Evolutionary conservation across 2,888 invertebrate genomes (phyloP).

Genomic region (Platypus cylindrus): DNA sequence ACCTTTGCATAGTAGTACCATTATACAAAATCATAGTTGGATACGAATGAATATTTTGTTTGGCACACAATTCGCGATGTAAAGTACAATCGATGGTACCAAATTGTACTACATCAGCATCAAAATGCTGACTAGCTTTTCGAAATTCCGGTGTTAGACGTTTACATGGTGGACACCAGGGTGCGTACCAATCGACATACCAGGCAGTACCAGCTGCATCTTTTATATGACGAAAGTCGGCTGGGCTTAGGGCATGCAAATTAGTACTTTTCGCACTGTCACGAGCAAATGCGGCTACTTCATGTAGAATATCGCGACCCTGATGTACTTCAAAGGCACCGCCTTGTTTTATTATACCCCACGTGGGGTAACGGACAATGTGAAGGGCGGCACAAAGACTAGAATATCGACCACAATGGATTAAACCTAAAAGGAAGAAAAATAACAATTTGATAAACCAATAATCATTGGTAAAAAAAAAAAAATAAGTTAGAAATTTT

Average conservation of each 20-base stretch:
- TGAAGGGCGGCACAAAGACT: slow-evolving; percentile 47
- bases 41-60: slow-evolving; percentile 47
- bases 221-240: slow-evolving; percentile 46
- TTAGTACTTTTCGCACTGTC: slow-evolving; percentile 45
- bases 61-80: slow-evolving; percentile 43
- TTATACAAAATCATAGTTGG: slow-evolving; percentile 60
- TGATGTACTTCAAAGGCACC: slow-evolving; percentile 65
- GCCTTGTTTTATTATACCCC: slow-evolving; percentile 59
- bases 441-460: too few species aligned
- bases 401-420: slow-evolving; percentile 47
- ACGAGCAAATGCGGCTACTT: slow-evolving; percentile 49
- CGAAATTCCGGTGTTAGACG: slow-evolving; percentile 54
- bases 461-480: too few species aligned
- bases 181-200: slow-evolving; percentile 66
- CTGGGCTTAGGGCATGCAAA: slow-evolving; percentile 48
- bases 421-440: too few species aligned
- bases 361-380: slow-evolving; percentile 48
- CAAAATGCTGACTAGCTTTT: slow-evolving; percentile 44
- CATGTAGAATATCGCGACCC: slow-evolving; percentile 45
- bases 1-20: slow-evolving; percentile 37
- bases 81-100: slow-evolving; percentile 58
- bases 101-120: slow-evolving; percentile 40
- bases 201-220: slow-evolving; percentile 41
- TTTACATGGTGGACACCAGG: slow-evolving; percentile 69
- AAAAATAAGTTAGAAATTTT: too few species aligned